Evolutionary conservation across 1,140 invertebrate species (phyloP).

Genomic region (Philopotamus ludificatus): DNA sequence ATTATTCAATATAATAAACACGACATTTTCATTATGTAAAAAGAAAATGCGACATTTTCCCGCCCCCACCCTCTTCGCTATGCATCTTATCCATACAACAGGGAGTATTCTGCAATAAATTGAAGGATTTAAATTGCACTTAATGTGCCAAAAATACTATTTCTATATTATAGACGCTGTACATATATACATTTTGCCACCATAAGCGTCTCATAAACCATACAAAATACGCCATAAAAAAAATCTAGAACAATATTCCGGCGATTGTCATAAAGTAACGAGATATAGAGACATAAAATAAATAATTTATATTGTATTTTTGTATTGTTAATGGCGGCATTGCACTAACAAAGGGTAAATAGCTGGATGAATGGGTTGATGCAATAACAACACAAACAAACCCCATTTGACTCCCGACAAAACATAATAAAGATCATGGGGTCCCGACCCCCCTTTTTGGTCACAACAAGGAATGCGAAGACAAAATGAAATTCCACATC

Average conservation of each 20-base stretch:
- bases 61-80: conserved; percentile 10
- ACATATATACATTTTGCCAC: too few species aligned
- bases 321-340: neutral
- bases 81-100: conserved; percentile 14
- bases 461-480: conserved; percentile 31
- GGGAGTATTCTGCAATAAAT: conserved; percentile 20
- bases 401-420: conserved; percentile 10
- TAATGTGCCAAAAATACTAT: conserved; percentile 20
- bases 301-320: neutral
- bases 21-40: neutral
- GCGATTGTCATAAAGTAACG: neutral
- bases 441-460: conserved; percentile 22
- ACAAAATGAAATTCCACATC: conserved; percentile 41
- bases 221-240: neutral
- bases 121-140: conserved; percentile 24
- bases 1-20: too few species aligned
- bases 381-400: conserved; percentile 22
- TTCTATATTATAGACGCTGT: neutral
- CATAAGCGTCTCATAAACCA: neutral
- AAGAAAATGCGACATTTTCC: too few species aligned
- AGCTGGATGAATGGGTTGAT: conserved; percentile 26
- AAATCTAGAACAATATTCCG: neutral
- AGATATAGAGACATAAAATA: neutral
- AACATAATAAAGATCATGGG: conserved; percentile 35
- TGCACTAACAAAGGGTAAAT: conserved; percentile 11